These are phyloP conservation scores for Cynopterus brachyotis DNA, from an alignment of 2,113 vertebrate genomes.

Conservation along the genomic window DNA sequence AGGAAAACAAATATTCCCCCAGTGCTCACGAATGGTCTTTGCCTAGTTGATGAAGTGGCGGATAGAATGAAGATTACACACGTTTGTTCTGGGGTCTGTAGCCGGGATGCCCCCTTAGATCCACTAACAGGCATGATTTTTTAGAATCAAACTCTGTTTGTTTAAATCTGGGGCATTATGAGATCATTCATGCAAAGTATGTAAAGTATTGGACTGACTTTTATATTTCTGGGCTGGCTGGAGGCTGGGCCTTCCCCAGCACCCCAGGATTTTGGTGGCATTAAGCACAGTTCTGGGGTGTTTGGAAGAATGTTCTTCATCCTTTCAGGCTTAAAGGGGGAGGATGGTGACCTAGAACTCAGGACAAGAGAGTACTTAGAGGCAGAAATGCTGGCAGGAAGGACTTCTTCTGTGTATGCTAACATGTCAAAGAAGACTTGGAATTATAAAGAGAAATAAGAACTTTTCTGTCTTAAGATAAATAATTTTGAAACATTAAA, in stretches of 20 bases:
- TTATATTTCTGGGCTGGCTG: not conserved
- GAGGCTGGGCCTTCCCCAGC: not conserved
- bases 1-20: not conserved
- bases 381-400: not conserved
- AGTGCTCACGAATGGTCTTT: not conserved
- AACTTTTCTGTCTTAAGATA: not conserved
- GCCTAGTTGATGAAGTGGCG: not conserved
- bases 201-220: not conserved
- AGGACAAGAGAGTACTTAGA: conserved; percentile 33
- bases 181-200: not conserved
- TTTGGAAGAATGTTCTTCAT: not conserved
- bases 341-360: not conserved
- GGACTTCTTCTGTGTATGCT: not conserved
- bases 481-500: conserved; percentile 14
- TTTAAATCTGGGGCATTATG: not conserved
- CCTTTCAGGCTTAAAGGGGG: not conserved
- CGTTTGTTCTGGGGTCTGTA: not conserved
- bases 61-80: not conserved
- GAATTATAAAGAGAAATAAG: conserved; percentile 29
- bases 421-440: not conserved
- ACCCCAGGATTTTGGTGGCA: not conserved
- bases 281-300: not conserved
- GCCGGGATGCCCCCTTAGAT: not conserved
- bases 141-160: conserved; percentile 44
- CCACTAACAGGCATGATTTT: not conserved